A percentile compares a stretch with the other conserved stretches of the same genome.
phyloP scores from a whole-genome alignment of 2,113 vertebrate genomes.

The Mobula hypostoma region DNA sequence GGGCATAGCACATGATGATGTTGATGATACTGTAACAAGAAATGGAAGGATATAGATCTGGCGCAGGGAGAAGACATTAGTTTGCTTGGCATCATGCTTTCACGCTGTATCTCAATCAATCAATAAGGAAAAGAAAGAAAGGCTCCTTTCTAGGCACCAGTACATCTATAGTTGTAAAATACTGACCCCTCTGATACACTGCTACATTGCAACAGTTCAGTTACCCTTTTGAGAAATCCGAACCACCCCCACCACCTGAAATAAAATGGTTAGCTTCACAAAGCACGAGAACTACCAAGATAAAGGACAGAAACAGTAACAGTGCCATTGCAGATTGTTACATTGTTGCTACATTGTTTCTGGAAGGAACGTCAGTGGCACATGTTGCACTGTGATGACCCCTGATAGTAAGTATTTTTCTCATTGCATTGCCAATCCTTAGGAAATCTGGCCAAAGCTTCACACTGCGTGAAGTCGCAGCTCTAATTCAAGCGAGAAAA shows the following conservation, averaged over 20 bases:
- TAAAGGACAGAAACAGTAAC: neutral
- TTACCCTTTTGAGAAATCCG: neutral
- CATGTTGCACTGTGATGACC: neutral
- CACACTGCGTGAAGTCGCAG: neutral
- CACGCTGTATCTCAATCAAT: too few species aligned
- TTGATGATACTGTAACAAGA: too few species aligned
- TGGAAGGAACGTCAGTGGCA: neutral
- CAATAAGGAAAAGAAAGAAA: too few species aligned
- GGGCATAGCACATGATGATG: too few species aligned
- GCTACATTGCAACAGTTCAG: neutral
- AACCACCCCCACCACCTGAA: neutral
- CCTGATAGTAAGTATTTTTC: neutral
- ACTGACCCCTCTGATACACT: neutral
- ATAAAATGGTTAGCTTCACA: neutral
- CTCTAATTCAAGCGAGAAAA: neutral
- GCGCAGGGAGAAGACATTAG: too few species aligned
- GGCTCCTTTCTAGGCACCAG: neutral
- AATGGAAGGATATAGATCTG: too few species aligned
- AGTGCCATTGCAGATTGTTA: neutral
- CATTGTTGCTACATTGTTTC: neutral
- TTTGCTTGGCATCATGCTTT: too few species aligned
- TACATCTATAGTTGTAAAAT: neutral
- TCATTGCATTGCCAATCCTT: neutral
- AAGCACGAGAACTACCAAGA: neutral
- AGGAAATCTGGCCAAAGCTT: neutral